A percentile compares a stretch with the other conserved stretches of the same genome.
Conservation (phyloP, 1,140 invertebrate species). For the Pteromalus puparum region DNA sequence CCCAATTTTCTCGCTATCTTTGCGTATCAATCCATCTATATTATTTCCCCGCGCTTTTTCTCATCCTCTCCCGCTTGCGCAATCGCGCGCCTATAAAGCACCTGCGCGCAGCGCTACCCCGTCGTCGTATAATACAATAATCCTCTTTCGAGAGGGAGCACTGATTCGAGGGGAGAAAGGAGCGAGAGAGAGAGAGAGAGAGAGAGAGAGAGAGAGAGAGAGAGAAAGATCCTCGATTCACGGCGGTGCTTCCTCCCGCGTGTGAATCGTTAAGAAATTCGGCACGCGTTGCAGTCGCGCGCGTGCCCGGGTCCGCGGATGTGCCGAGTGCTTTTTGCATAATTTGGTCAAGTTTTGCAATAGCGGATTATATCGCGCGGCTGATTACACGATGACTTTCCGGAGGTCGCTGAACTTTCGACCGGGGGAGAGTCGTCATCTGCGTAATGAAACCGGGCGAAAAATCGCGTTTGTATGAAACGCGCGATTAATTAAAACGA, state of each 20-base stretch:
- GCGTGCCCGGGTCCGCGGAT: neutral
- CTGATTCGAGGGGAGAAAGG: too few species aligned
- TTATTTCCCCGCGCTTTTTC: slow-evolving; percentile 20
- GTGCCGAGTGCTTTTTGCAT: slow-evolving; percentile 38
- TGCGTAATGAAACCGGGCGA: too few species aligned
- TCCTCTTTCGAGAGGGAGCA: neutral
- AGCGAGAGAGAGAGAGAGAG: too few species aligned
- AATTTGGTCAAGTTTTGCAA: slow-evolving; percentile 41
- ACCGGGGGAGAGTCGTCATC: too few species aligned
- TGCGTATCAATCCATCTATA: slow-evolving; percentile 19
- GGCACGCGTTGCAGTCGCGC: neutral
- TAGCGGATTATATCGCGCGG: neutral
- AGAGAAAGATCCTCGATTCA: slow-evolving; percentile 27
- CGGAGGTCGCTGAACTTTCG: too few species aligned
- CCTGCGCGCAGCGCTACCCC: neutral
- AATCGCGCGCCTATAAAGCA: neutral
- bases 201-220: neutral
- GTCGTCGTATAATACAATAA: slow-evolving; percentile 39
- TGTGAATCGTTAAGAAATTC: slow-evolving; percentile 45
- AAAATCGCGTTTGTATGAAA: too few species aligned
- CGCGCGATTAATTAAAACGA: too few species aligned
- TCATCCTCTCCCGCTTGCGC: neutral
- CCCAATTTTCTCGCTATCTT: neutral
- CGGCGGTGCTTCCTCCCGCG: slow-evolving; percentile 3
- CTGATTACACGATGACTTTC: neutral